Evolutionary conservation across 2,797 vertebrate species (phyloP).

Genomic region (Aeoliscus strigatus): DNA sequence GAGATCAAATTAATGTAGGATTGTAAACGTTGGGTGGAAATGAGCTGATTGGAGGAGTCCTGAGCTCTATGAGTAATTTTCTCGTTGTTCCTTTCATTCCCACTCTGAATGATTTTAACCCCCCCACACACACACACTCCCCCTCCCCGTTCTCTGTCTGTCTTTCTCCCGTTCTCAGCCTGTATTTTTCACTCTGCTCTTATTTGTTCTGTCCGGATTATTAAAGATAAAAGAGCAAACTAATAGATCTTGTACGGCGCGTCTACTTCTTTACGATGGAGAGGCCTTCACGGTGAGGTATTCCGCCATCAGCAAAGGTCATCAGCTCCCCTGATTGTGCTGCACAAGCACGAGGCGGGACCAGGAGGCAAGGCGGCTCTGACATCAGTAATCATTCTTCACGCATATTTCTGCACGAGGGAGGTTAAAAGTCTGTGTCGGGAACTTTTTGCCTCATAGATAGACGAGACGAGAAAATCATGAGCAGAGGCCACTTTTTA

Average conservation of each 20-base stretch:
- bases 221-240: slow-evolving; percentile 66
- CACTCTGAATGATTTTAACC: slow-evolving; percentile 62
- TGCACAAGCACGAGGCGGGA: slow-evolving; percentile 20
- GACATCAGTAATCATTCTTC: slow-evolving; percentile 34
- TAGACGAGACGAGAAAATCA: too few relatives aligned
- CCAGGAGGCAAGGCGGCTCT: slow-evolving; percentile 28
- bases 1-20: too few relatives aligned
- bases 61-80: too few relatives aligned
- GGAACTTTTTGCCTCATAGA: too few relatives aligned
- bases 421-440: slow-evolving; percentile 11
- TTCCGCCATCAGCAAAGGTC: slow-evolving; percentile 62
- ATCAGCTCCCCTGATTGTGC: slow-evolving; percentile 49
- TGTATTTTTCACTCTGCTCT: slow-evolving; percentile 40
- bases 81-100: slow-evolving; percentile 37
- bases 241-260: slow-evolving; percentile 48
- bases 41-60: too few relatives aligned
- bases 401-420: slow-evolving; percentile 43
- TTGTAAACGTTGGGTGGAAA: too few relatives aligned
- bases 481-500: too few relatives aligned
- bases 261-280: slow-evolving; percentile 44
- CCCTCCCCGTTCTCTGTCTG: too few relatives aligned
- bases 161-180: too few relatives aligned
- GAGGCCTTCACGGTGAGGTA: slow-evolving; percentile 41
- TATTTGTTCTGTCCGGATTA: slow-evolving; percentile 65
- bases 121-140: too few relatives aligned